These are phyloP conservation scores for Aix galericulata DNA, from an alignment of 2,113 vertebrate genomes.

Conservation along the genomic window DNA sequence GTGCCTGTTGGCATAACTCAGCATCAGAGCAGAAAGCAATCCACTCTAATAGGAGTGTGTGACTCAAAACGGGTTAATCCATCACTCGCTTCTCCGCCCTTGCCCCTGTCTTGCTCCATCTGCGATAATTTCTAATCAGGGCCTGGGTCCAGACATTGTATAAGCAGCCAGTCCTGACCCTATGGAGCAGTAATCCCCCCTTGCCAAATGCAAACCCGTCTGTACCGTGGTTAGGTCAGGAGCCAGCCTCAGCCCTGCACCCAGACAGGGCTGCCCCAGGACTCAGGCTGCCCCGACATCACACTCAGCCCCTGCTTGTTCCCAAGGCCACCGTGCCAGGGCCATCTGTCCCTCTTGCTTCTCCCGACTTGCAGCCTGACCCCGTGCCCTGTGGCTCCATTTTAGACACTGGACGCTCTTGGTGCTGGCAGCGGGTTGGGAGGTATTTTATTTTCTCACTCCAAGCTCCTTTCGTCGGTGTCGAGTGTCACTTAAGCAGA, in stretches of 20 bases:
- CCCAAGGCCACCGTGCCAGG: neutral
- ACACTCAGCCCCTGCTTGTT: fast-evolving
- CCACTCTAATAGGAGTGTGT: neutral
- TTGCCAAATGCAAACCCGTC: neutral
- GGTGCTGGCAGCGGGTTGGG: neutral
- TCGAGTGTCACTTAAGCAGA: neutral
- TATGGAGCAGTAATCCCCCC: neutral
- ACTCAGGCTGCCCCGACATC: neutral
- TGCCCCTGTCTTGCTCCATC: neutral
- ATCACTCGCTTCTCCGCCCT: slow-evolving; percentile 18
- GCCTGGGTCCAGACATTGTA: slow-evolving; percentile 30
- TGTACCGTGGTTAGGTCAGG: neutral
- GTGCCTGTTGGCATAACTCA: slow-evolving; percentile 6
- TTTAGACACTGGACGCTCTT: neutral
- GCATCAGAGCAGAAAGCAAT: neutral
- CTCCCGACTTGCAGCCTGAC: neutral
- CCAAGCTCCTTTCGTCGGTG: neutral
- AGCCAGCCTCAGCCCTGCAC: neutral
- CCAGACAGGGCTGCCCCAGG: neutral
- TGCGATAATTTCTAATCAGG: slow-evolving; percentile 40
- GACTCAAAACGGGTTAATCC: slow-evolving; percentile 22
- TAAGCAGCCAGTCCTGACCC: slow-evolving; percentile 17
- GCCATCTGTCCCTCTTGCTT: neutral
- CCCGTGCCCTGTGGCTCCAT: neutral
- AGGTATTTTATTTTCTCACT: neutral